Evolutionary conservation across 1,140 invertebrate genomes (phyloP).

Genomic region (Zaprionus tsacasi): DNA sequence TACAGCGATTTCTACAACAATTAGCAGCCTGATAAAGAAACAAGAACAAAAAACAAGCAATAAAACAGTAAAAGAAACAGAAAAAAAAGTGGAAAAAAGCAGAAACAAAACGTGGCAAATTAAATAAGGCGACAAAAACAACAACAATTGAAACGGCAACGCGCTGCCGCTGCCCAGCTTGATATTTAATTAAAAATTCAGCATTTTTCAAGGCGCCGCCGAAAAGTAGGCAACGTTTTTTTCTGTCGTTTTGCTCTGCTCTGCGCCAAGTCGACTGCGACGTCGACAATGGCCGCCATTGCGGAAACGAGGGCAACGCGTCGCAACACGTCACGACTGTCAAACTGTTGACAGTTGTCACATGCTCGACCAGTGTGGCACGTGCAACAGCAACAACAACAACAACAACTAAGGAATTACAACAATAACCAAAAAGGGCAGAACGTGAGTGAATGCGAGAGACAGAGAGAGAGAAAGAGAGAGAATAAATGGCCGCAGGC

Average conservation of each 20-base stretch:
- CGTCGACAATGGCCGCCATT: conserved; percentile 57
- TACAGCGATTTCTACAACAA: conserved; percentile 69
- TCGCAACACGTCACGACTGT: conserved; percentile 46
- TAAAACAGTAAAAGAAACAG: conserved; percentile 33
- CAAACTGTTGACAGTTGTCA: conserved; percentile 76
- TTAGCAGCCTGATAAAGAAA: conserved; percentile 52
- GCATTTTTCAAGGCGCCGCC: conserved; percentile 37
- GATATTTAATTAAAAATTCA: conserved; percentile 80
- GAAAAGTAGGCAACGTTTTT: conserved; percentile 65
- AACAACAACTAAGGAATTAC: background rate
- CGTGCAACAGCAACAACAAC: conserved; percentile 12
- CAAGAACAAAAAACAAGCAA: conserved; percentile 12
- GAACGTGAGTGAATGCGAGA: conserved; percentile 40
- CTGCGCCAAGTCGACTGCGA: background rate
- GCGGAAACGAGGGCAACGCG: conserved; percentile 54
- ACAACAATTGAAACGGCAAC: conserved; percentile 59
- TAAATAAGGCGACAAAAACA: conserved; percentile 42
- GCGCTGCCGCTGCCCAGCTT: conserved; percentile 29
- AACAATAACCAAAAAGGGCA: conserved; percentile 35
- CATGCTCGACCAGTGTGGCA: conserved; percentile 57
- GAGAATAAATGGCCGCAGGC: conserved; percentile 58
- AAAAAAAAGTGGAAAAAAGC: conserved; percentile 54
- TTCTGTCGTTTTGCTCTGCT: background rate
- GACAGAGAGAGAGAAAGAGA: conserved; percentile 41
- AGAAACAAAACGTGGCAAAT: conserved; percentile 53